A percentile compares a stretch with the other conserved stretches of the same genome.
Conservation (phyloP, 2,797 vertebrate species). For the Aphelocoma californica region DNA sequence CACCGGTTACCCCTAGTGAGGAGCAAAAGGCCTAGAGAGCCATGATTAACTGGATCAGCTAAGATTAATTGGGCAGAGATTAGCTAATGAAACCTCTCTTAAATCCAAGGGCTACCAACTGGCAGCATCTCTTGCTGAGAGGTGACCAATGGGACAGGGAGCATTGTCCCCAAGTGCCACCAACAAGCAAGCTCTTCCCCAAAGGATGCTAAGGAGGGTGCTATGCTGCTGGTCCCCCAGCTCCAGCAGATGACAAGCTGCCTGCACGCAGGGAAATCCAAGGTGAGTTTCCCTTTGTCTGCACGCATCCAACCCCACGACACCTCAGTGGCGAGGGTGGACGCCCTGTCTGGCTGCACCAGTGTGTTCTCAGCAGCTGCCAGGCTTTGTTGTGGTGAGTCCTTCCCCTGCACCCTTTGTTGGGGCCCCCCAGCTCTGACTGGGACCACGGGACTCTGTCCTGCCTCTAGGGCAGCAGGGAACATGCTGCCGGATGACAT, state of each 20-base stretch:
- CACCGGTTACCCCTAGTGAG: neutral
- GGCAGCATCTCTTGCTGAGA: neutral
- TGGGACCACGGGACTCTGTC: neutral
- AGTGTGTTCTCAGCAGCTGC: fast-evolving
- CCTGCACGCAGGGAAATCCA: neutral
- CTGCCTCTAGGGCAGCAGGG: neutral
- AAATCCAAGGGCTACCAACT: neutral
- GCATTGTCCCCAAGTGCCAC: neutral
- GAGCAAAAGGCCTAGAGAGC: neutral
- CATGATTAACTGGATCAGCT: constrained; percentile 21
- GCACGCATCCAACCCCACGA: neutral
- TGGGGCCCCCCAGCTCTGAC: neutral
- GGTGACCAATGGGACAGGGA: neutral
- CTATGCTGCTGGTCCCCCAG: fast-evolving
- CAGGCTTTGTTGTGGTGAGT: neutral
- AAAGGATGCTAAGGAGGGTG: neutral
- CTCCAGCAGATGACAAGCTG: neutral
- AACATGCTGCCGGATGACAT: neutral
- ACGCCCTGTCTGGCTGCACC: neutral
- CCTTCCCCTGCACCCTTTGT: neutral
- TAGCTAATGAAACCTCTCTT: constrained; percentile 7
- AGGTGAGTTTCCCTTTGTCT: neutral
- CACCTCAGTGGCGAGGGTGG: neutral
- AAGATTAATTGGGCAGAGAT: constrained; percentile 51
- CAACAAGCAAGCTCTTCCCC: neutral